Conservation (phyloP, 2,797 vertebrate species). For the Manis crassicaudata region DNA sequence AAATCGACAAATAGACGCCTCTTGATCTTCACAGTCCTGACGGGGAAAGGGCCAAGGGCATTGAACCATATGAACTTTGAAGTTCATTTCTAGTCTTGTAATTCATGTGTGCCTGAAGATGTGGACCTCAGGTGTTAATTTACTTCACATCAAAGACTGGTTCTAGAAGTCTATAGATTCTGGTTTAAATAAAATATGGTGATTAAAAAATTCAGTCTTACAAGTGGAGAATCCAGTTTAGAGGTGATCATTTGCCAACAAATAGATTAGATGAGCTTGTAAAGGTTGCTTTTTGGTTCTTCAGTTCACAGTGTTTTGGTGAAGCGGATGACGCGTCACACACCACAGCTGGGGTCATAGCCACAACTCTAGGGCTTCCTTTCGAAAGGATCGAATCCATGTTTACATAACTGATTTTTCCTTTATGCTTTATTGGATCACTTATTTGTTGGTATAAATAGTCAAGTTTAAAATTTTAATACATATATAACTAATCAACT, state of each 20-base stretch:
- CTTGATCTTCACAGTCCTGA: constrained; percentile 16
- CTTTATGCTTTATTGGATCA: neutral
- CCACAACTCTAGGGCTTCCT: neutral
- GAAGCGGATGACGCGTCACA: neutral
- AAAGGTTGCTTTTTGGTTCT: neutral
- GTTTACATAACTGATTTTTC: neutral
- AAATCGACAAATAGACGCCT: neutral
- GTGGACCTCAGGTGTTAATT: constrained; percentile 21
- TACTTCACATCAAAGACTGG: neutral
- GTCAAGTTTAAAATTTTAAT: neutral
- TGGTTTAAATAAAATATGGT: neutral
- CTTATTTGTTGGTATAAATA: neutral
- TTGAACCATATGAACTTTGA: constrained; percentile 21
- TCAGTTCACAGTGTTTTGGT: neutral
- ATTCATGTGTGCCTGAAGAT: neutral
- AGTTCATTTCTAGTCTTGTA: constrained; percentile 21
- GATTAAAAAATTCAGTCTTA: neutral
- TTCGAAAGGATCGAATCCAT: neutral
- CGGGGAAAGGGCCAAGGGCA: constrained; percentile 8
- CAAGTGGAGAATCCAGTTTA: neutral
- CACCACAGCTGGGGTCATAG: neutral
- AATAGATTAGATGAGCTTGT: neutral
- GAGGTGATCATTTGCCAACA: constrained; percentile 15
- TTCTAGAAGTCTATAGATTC: constrained; percentile 7
- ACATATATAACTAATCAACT: neutral